Evolutionary conservation across 1,140 invertebrate species (phyloP).

Genomic region (Drosophila pachea): DNA sequence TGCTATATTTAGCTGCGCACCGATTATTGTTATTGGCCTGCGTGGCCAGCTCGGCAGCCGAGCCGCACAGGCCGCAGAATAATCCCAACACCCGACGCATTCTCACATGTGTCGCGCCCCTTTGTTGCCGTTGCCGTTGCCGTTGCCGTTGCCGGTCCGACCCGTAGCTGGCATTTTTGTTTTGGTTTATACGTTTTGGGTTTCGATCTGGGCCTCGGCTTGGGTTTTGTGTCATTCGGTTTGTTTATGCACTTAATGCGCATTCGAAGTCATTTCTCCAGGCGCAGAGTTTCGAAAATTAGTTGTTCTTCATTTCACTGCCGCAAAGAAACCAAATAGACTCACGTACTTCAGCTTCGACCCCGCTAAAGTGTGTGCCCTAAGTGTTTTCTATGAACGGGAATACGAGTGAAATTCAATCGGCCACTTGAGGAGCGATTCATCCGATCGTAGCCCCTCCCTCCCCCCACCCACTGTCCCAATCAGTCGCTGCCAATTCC

Average conservation of each 20-base stretch:
- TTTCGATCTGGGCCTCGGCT: conserved; percentile 14
- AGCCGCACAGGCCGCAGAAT: conserved; percentile 51
- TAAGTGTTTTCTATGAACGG: conserved; percentile 50
- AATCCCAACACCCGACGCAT: conserved; percentile 62
- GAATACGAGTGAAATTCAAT: conserved; percentile 47
- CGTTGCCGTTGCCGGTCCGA: neutral
- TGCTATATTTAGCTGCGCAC: conserved; percentile 64
- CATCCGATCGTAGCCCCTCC: conserved; percentile 1
- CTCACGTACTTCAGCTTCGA: conserved; percentile 64
- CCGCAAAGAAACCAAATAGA: conserved; percentile 44
- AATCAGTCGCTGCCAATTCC: conserved; percentile 51
- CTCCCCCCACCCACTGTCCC: too few species aligned
- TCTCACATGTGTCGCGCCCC: conserved; percentile 60
- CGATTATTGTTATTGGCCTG: conserved; percentile 58
- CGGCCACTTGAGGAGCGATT: conserved; percentile 32
- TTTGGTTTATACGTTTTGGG: conserved; percentile 7
- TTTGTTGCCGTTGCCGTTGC: too few species aligned
- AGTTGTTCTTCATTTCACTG: conserved; percentile 1
- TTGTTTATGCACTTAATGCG: conserved; percentile 61
- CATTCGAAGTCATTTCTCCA: conserved; percentile 52
- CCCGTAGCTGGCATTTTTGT: neutral
- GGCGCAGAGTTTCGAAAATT: conserved; percentile 21
- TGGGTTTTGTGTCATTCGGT: conserved; percentile 1
- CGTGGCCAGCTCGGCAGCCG: conserved; percentile 9
- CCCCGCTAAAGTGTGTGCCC: conserved; percentile 33